A percentile compares a stretch with the other conserved stretches of the same genome.
Conservation (phyloP, 2,888 invertebrate genomes). For the Dryobotodes eremita region DNA sequence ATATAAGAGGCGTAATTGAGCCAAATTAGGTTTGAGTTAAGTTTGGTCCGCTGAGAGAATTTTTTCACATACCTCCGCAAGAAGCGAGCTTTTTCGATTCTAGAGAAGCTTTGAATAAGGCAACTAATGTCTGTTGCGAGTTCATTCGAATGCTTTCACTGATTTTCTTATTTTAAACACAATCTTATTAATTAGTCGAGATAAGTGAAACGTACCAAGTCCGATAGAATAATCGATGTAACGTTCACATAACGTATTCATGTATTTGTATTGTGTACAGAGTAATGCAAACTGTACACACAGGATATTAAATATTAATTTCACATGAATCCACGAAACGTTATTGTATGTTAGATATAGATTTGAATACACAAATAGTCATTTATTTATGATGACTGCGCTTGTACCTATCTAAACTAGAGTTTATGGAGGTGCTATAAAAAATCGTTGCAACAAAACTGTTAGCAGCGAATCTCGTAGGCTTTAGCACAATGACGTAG, state of each 20-base stretch:
- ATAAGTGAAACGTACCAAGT: conserved; percentile 34
- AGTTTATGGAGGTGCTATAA: background rate
- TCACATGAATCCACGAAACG: conserved; percentile 49
- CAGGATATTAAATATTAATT: conserved; percentile 66
- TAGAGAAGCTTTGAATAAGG: conserved; percentile 73
- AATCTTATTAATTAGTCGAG: conserved; percentile 65
- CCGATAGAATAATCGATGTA: conserved; percentile 37
- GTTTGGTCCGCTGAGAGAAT: conserved; percentile 72
- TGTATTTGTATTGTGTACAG: conserved; percentile 49
- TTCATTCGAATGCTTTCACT: conserved; percentile 76
- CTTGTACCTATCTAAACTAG: background rate
- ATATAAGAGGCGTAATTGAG: conserved; percentile 74
- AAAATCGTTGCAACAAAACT: conserved; percentile 30
- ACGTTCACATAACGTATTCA: conserved; percentile 39
- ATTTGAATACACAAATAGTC: conserved; percentile 22
- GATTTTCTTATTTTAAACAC: conserved; percentile 75
- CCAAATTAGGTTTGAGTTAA: conserved; percentile 78
- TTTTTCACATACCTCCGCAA: conserved; percentile 75
- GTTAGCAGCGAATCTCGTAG: conserved; percentile 45
- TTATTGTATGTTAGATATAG: conserved; percentile 33
- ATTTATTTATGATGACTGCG: conserved; percentile 1
- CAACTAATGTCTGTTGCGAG: conserved; percentile 69
- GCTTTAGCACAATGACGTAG: conserved; percentile 31
- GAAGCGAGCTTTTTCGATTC: conserved; percentile 78
- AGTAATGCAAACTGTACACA: conserved; percentile 51